A percentile compares a stretch with the other conserved stretches of the same genome.
Evolutionary conservation across 1,140 invertebrate species (phyloP).

Genomic region (Drosophila pseudoobscura): DNA sequence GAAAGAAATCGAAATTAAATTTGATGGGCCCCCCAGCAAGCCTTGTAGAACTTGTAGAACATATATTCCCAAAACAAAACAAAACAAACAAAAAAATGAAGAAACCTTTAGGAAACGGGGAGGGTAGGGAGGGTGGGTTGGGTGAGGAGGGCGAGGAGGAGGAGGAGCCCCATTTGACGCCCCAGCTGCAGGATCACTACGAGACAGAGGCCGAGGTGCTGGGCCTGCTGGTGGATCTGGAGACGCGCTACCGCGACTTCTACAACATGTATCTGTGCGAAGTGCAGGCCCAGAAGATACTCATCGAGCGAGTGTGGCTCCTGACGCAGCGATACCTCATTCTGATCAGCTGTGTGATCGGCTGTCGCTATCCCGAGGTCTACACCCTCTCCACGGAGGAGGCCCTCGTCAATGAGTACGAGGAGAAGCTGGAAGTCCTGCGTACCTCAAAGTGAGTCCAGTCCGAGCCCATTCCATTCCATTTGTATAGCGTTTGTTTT

Average conservation of each 20-base stretch:
- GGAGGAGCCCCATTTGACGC: conserved; percentile 53
- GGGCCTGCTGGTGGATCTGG: conserved; percentile 41
- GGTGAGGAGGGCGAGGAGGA: too few relatives aligned
- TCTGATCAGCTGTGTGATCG: conserved; percentile 56
- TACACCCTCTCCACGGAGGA: conserved; percentile 68
- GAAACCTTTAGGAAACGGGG: too few relatives aligned
- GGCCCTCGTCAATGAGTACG: conserved; percentile 66
- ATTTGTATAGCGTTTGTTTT: too few relatives aligned
- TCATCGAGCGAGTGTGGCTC: conserved; percentile 59
- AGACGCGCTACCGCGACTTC: conserved; percentile 31
- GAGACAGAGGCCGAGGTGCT: conserved; percentile 54
- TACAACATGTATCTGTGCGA: conserved; percentile 57
- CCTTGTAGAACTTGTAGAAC: conserved; percentile 4
- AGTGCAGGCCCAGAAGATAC: conserved; percentile 41
- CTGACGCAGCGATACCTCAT: conserved; percentile 64
- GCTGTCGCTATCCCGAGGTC: conserved; percentile 64
- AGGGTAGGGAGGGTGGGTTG: too few relatives aligned
- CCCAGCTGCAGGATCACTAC: conserved; percentile 49
- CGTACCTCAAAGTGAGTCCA: conserved; percentile 49
- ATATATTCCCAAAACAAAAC: background rate
- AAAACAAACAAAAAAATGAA: background rate
- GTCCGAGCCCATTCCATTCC: background rate
- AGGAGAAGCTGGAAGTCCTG: conserved; percentile 58
- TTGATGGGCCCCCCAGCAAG: conserved; percentile 20
- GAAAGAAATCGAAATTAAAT: conserved; percentile 30